Evolutionary conservation across 2,888 invertebrate genomes (phyloP).

Genomic region (Cheilosia pagana): DNA sequence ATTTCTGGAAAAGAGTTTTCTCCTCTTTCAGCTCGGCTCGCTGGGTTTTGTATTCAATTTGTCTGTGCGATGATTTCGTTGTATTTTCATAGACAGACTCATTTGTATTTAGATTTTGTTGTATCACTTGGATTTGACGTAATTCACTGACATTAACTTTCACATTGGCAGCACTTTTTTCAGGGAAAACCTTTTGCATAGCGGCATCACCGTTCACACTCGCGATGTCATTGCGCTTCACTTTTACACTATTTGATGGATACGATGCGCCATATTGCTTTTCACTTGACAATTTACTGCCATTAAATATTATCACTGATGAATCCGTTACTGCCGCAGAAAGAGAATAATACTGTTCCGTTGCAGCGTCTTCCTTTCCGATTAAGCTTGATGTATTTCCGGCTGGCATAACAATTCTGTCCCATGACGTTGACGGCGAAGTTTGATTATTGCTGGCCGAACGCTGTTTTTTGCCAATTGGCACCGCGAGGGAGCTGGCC

Average conservation of each 20-base stretch:
- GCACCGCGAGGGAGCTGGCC: conserved; percentile 83
- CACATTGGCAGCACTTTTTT: conserved; percentile 36
- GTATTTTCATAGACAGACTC: conserved; percentile 20
- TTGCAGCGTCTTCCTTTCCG: conserved; percentile 55
- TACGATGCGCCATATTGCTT: conserved; percentile 62
- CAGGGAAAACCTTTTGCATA: conserved; percentile 20
- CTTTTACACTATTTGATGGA: conserved; percentile 54
- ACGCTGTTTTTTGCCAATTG: conserved; percentile 68
- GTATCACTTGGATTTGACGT: conserved; percentile 71
- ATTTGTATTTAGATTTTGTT: conserved; percentile 15
- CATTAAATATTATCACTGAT: conserved; percentile 17
- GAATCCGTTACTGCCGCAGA: conserved; percentile 1
- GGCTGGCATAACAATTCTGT: conserved; percentile 73
- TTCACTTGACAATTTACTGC: conserved; percentile 15
- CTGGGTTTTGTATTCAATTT: conserved; percentile 39
- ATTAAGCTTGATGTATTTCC: conserved; percentile 71
- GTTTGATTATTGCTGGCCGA: conserved; percentile 42
- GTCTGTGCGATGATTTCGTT: background rate
- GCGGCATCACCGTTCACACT: conserved; percentile 12
- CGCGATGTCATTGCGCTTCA: conserved; percentile 43
- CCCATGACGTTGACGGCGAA: conserved; percentile 73
- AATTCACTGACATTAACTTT: conserved; percentile 54
- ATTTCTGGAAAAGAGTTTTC: conserved; percentile 79
- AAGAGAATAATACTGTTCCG: conserved; percentile 28
- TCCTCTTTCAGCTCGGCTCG: conserved; percentile 62